Conservation (phyloP, 1,140 invertebrate genomes). For the Charaxes varanes region DNA sequence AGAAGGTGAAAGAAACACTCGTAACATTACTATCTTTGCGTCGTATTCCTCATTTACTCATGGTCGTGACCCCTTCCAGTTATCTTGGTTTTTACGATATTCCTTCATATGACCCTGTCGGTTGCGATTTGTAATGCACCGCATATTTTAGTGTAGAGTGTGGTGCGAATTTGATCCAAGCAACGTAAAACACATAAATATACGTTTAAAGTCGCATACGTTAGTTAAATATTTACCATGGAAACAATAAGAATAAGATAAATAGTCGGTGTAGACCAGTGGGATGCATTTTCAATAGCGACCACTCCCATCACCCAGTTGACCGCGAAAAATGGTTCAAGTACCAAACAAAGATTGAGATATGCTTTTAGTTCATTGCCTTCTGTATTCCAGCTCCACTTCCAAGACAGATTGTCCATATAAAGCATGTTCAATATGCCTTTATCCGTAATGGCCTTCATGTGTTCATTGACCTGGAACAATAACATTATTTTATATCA, state of each 20-base stretch:
- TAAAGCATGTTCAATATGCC: constrained; percentile 49
- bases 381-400: constrained; percentile 63
- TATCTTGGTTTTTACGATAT: no score
- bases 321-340: constrained; percentile 77
- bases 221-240: constrained; percentile 64
- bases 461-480: constrained; percentile 25
- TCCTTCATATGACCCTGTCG: no score
- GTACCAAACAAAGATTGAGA: constrained; percentile 74
- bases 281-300: constrained; percentile 79
- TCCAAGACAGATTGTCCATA: constrained; percentile 61
- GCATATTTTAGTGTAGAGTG: no score
- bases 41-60: no score
- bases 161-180: no score
- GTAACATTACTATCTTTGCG: no score
- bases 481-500: constrained; percentile 2
- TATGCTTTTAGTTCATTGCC: constrained; percentile 66
- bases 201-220: no score
- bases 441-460: constrained; percentile 38
- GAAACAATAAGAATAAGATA: constrained; percentile 72
- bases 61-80: no score
- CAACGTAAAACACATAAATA: no score
- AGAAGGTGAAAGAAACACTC: no score
- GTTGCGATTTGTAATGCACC: no score
- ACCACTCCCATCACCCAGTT: constrained; percentile 83
- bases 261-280: constrained; percentile 77